Evolutionary conservation across 2,888 invertebrate genomes (phyloP).

Genomic region (Platynereis dumerilii): DNA sequence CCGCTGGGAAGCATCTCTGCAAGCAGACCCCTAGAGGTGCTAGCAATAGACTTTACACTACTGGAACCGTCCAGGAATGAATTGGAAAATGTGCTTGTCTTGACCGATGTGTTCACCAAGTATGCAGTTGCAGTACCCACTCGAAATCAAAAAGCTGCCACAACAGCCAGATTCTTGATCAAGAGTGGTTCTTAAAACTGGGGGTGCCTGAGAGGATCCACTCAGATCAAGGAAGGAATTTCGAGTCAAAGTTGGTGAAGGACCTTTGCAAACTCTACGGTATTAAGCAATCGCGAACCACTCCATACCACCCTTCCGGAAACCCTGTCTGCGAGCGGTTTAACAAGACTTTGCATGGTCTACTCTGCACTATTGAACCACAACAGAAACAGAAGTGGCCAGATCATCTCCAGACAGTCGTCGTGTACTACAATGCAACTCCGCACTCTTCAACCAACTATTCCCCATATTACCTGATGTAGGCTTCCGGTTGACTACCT

Average conservation of each 20-base stretch:
- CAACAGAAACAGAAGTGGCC: conserved; percentile 1
- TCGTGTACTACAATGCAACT: conserved; percentile 3
- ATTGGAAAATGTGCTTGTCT: neutral
- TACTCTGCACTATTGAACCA: neutral
- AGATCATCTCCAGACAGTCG: conserved; percentile 1
- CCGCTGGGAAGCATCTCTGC: neutral
- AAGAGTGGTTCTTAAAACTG: neutral
- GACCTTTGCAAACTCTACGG: conserved; percentile 5
- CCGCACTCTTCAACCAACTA: neutral
- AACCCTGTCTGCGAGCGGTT: neutral
- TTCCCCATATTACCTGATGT: neutral
- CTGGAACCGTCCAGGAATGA: neutral
- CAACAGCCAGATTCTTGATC: neutral
- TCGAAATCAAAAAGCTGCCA: neutral
- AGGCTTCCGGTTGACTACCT: conserved; percentile 1
- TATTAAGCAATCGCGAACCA: conserved; percentile 3
- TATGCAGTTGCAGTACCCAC: neutral
- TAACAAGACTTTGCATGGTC: neutral
- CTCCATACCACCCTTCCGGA: neutral
- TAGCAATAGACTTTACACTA: neutral
- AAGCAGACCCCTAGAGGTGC: neutral
- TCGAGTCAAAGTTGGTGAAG: neutral
- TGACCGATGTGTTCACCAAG: conserved; percentile 4
- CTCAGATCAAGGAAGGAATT: conserved; percentile 6
- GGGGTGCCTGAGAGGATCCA: conserved; percentile 2